Evolutionary conservation across 2,888 invertebrate species (phyloP).

Genomic region (Phasia obesa): DNA sequence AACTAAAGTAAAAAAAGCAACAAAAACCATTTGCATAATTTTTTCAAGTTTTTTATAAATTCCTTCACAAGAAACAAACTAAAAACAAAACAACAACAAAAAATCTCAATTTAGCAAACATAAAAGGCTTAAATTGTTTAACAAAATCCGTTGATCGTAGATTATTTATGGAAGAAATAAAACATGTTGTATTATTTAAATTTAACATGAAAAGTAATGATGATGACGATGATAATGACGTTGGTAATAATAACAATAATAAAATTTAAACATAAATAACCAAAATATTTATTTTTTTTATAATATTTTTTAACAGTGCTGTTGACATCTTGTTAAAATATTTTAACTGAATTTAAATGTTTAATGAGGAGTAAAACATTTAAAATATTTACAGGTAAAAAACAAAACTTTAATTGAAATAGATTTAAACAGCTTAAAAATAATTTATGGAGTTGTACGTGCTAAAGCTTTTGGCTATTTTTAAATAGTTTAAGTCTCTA

Average conservation of each 20-base stretch:
- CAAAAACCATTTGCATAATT: too few species aligned
- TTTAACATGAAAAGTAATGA: slow-evolving; percentile 29
- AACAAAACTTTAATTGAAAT: not conserved
- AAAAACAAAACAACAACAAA: too few species aligned
- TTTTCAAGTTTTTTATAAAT: not conserved
- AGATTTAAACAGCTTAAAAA: not conserved
- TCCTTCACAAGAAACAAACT: not conserved
- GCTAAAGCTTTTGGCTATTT: not conserved
- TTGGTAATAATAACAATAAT: slow-evolving; percentile 21
- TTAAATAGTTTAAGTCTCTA: not conserved
- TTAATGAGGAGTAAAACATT: not conserved
- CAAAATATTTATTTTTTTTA: slow-evolving; percentile 8
- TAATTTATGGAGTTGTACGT: not conserved
- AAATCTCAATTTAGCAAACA: too few species aligned
- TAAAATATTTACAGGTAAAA: not conserved
- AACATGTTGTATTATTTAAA: slow-evolving; percentile 19
- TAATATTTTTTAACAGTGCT: not conserved
- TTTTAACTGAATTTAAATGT: not conserved
- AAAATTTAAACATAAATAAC: slow-evolving; percentile 25
- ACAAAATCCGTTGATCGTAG: too few species aligned
- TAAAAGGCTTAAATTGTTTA: too few species aligned
- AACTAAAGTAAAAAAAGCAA: too few species aligned
- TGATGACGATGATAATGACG: slow-evolving; percentile 7
- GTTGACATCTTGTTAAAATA: slow-evolving; percentile 33
- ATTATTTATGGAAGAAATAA: not conserved